Evolutionary conservation across 2,113 vertebrate species (phyloP), one percentile per base, ranked within the genome.

Genomic region (Amphilophus citrinellus): DNA sequence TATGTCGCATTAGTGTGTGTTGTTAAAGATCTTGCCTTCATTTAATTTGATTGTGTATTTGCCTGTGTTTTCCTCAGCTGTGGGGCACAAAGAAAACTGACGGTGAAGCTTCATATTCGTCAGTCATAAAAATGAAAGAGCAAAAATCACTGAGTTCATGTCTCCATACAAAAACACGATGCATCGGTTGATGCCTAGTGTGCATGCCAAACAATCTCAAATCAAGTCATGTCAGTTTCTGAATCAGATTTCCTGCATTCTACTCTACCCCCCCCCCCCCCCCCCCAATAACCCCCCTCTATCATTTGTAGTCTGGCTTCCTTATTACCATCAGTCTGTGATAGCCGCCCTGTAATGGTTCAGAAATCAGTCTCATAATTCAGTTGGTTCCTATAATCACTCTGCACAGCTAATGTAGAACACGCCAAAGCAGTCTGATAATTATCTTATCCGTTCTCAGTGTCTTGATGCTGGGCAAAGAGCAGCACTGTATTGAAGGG

Each of bases 361-460:
- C 92, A 89, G 80, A 95, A 93, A 92, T 91, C 89, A 86, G 84
- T 89, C 86, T 85, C 75, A 50, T 92, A 86, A 95, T 93, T 94
- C 93, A 92, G 89, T 89, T 84, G 73, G 85, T 92, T 94, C 79
- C 84, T 82, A 86, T 94, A 95, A 96, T 95, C 94, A 94, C 85
- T 93, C 76, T 62, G 89, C 88, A 85, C 79, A 66, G 84, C 89
- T 94, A 94, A 95, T 95, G 87, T 82, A 89, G 86, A 92, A 92
- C 91, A 93, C 77, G 87, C 89, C 83, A 92, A 92, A 81, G 80
- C 92, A 80, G 63, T 85, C 80, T 82, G 94, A 95, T 95, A 93
- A 96, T 95, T 91, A 96, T 95, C 94, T 95, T 90, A 92, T 94
- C 94, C 87, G 81, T 84, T 79, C 84, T 88, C 85, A 88, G 92